These are phyloP conservation scores for Pseudococcus jackbeardsleyi DNA, from an alignment of 2,888 invertebrate genomes.

Conservation along the genomic window DNA sequence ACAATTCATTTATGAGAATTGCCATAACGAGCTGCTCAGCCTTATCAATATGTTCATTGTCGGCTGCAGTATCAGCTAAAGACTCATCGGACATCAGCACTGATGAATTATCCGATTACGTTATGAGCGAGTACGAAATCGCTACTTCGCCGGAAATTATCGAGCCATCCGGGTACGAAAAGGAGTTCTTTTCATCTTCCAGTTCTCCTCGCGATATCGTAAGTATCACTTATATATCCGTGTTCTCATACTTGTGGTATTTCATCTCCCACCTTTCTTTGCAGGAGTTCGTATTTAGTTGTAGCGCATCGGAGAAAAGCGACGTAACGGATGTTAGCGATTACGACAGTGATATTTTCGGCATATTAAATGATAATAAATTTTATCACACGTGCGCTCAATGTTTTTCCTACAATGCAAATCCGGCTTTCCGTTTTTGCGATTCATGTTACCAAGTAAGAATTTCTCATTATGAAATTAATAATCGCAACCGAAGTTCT, in stretches of 20 bases:
- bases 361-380: not conserved
- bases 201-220: slow-evolving; percentile 17
- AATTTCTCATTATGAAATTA: not conserved
- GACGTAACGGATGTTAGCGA: not conserved
- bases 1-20: not conserved
- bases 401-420: slow-evolving; percentile 29
- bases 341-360: not conserved
- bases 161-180: not conserved
- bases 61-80: slow-evolving; percentile 45
- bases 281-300: not conserved
- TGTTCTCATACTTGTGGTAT: not conserved
- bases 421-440: slow-evolving; percentile 56
- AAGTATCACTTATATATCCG: not conserved
- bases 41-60: not conserved
- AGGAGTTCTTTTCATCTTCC: slow-evolving; percentile 30
- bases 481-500: not conserved
- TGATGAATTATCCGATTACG: slow-evolving; percentile 13
- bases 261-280: not conserved
- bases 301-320: not conserved
- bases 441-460: slow-evolving; percentile 59
- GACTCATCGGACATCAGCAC: slow-evolving; percentile 57
- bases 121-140: slow-evolving; percentile 53
- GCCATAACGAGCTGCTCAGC: not conserved
- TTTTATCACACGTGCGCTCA: slow-evolving; percentile 32
- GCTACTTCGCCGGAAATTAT: slow-evolving; percentile 51